Evolutionary conservation across 2,113 vertebrate species (phyloP).

Genomic region (Plectropomus leopardus): DNA sequence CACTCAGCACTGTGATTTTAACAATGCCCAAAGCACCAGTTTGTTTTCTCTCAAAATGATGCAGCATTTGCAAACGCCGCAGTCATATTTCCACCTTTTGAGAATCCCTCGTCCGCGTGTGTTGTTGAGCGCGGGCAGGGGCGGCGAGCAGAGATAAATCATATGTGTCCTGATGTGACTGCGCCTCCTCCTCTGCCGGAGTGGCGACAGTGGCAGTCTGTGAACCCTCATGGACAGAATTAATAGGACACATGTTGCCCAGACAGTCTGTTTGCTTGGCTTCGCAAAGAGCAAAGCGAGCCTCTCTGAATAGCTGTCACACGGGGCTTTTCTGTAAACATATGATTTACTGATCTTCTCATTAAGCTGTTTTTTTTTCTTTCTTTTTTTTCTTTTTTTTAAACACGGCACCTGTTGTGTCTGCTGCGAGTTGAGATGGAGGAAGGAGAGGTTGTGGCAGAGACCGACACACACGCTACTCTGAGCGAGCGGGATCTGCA

Average conservation of each 20-base stretch:
- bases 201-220: slow-evolving; percentile 31
- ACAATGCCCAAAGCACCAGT: slow-evolving; percentile 4
- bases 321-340: slow-evolving; percentile 62
- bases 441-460: slow-evolving; percentile 9
- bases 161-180: slow-evolving; percentile 37
- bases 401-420: slow-evolving; percentile 54
- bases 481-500: slow-evolving; percentile 52
- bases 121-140: slow-evolving; percentile 3
- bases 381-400: neutral
- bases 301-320: slow-evolving; percentile 29
- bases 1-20: slow-evolving; percentile 4
- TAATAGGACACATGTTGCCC: slow-evolving; percentile 66
- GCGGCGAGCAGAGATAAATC: slow-evolving; percentile 24
- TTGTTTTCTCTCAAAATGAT: neutral
- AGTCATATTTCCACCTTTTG: neutral
- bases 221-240: slow-evolving; percentile 48
- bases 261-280: slow-evolving; percentile 48
- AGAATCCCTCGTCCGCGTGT: slow-evolving; percentile 4
- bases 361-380: slow-evolving; percentile 45
- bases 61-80: slow-evolving; percentile 19
- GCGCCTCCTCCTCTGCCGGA: slow-evolving; percentile 41
- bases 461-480: slow-evolving; percentile 22
- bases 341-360: slow-evolving; percentile 64
- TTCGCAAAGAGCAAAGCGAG: slow-evolving; percentile 42
- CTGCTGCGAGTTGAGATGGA: slow-evolving; percentile 10